Evolutionary conservation across 2,797 vertebrate genomes (phyloP).

Genomic region (Trichosurus vulpecula): DNA sequence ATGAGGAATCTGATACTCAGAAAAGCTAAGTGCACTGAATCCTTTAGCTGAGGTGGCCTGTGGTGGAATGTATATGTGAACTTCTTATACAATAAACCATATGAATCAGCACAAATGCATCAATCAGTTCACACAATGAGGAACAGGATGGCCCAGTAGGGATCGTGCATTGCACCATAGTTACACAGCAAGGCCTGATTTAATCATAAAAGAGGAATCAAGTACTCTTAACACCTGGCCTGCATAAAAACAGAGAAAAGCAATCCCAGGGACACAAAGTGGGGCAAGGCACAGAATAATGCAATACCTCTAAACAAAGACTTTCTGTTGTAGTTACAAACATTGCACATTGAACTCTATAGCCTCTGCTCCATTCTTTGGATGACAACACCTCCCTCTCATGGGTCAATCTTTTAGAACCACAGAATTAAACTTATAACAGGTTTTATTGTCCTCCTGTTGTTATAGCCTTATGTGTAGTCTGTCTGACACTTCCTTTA

Average conservation of each 20-base stretch:
- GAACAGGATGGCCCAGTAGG: background rate
- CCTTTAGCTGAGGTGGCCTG: background rate
- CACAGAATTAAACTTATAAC: slow-evolving; percentile 16
- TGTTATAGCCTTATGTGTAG: slow-evolving; percentile 6
- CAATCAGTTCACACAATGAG: background rate
- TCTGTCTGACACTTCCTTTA: slow-evolving; percentile 12
- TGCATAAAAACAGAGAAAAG: background rate
- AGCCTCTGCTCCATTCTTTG: background rate
- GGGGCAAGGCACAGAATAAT: background rate
- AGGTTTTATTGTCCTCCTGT: slow-evolving; percentile 9
- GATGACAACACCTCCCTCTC: background rate
- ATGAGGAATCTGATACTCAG: background rate
- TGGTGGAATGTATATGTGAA: background rate
- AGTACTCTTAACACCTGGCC: background rate
- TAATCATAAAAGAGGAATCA: background rate
- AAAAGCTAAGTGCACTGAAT: background rate
- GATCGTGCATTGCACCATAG: background rate
- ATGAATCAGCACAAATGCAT: background rate
- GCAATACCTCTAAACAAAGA: background rate
- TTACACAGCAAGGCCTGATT: background rate
- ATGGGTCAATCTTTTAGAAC: background rate
- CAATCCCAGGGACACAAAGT: background rate
- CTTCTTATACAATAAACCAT: background rate
- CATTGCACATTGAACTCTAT: background rate
- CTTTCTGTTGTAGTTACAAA: background rate